Evolutionary conservation across 2,888 invertebrate genomes (phyloP), one percentile per base, ranked within the genome.

Genomic region (Dorcus hopei): DNA sequence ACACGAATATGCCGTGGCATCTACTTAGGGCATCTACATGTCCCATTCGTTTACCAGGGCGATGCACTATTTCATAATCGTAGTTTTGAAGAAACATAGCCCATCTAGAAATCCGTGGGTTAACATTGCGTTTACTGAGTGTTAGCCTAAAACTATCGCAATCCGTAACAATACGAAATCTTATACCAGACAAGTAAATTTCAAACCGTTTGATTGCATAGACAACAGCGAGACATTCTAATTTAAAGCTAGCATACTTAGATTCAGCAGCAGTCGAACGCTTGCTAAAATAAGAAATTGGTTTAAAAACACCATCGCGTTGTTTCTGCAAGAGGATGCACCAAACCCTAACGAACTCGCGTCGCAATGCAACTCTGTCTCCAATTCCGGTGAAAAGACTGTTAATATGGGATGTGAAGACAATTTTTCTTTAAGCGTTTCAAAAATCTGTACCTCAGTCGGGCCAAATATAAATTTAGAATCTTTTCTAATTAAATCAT

Each of bases 301-400:
- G 72, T 33, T 74, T 70, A 26, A 72, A 63, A 40, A 63, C 61
- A 4, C 48, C 52, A 61, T 71, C 67, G 1, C 48, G 6, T 45
- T 73, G 69, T 50, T 59, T 65, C 58, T 76, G 76, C 48, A 75
- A 11, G 19, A 75, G 57, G 5, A 75, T 0, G 68, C 67, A 0
- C 73, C 74, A 57, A 66, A 74, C 1, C 74, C 75, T 2, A 62
- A 9, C 1, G 66, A 51, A 57, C 71, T 72, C 3, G 72, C 75
- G 62, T 76, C 74, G 16, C 70, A 72, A 49, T 76, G 74, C 39
- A 75, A 54, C 57, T 76, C 72, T 3, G 74, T 76, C 48, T 70
- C 68, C 11, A 64, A 55, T 5, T 56, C 49, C 0, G 72, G 71
- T 38, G 69, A 65, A 54, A 71, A 78, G 9, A 75, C 62, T 5